Evolutionary conservation across 2,888 invertebrate genomes (phyloP).

Genomic region (Electrophaes corylata): DNA sequence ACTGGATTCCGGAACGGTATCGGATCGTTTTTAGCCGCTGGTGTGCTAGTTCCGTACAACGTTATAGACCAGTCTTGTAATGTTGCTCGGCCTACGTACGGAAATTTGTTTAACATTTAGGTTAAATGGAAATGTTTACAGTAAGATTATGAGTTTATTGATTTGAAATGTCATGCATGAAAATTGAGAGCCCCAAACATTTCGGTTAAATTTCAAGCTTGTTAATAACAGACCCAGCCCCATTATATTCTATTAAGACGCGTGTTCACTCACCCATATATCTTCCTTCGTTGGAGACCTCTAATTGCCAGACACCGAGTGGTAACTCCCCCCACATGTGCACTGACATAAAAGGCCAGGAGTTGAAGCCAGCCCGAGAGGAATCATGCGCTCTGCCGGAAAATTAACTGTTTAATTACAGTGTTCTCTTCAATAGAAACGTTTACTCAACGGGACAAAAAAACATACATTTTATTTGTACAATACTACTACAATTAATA

Average conservation of each 20-base stretch:
- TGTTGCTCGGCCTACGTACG: constrained; percentile 90
- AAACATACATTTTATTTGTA: neutral
- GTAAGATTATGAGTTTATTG: neutral
- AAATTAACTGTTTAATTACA: constrained; percentile 54
- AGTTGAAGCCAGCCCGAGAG: constrained; percentile 95
- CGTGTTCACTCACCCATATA: constrained; percentile 88
- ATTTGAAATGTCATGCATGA: constrained; percentile 1
- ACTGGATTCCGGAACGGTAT: constrained; percentile 80
- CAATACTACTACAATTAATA: neutral
- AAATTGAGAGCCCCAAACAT: constrained; percentile 16
- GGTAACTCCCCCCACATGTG: constrained; percentile 99
- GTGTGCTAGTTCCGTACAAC: constrained; percentile 93
- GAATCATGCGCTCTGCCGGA: constrained; percentile 90
- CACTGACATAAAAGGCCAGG: constrained; percentile 99
- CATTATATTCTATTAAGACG: constrained; percentile 28
- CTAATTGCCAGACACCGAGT: constrained; percentile 96
- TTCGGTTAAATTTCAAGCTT: constrained; percentile 27
- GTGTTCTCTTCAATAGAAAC: constrained; percentile 4
- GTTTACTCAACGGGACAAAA: neutral
- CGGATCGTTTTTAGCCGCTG: constrained; percentile 86
- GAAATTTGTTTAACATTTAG: constrained; percentile 30
- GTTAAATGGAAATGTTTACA: constrained; percentile 11
- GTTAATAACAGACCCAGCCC: constrained; percentile 27
- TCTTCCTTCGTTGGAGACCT: constrained; percentile 97
- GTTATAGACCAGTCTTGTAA: constrained; percentile 97